Evolutionary conservation across 2,888 invertebrate species (phyloP).

Genomic region (Nudaria mundana): DNA sequence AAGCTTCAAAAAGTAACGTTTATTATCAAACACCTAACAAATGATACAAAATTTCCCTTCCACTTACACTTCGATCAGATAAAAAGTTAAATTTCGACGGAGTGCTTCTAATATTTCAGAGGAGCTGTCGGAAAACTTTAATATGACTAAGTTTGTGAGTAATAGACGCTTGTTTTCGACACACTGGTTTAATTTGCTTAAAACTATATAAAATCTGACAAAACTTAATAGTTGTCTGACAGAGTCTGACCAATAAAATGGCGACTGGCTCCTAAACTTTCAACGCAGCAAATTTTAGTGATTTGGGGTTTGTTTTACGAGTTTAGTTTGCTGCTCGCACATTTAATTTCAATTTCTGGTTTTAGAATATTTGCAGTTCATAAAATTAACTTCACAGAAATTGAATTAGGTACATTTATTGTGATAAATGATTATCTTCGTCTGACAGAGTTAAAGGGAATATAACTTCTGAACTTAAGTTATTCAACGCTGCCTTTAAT

Average conservation of each 20-base stretch:
- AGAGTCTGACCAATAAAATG: slow-evolving; percentile 53
- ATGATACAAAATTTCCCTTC: slow-evolving; percentile 23
- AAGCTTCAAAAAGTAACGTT: no score
- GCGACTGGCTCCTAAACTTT: slow-evolving; percentile 34
- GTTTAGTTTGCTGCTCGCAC: background rate
- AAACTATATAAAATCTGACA: slow-evolving; percentile 28
- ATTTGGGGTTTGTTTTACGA: slow-evolving; percentile 28
- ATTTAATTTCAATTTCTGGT: background rate
- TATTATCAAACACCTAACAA: no score
- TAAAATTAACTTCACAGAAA: no score
- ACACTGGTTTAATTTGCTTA: slow-evolving; percentile 47
- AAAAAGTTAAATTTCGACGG: slow-evolving; percentile 40
- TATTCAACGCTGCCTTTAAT: slow-evolving; percentile 34
- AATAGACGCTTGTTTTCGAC: slow-evolving; percentile 55
- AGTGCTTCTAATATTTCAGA: slow-evolving; percentile 54
- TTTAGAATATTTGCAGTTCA: no score
- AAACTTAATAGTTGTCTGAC: slow-evolving; percentile 43
- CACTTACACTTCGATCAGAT: slow-evolving; percentile 34
- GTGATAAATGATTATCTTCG: background rate
- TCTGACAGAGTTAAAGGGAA: background rate
- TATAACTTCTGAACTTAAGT: background rate
- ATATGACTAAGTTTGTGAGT: slow-evolving; percentile 60
- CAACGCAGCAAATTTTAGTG: slow-evolving; percentile 39
- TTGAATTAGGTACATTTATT: background rate
- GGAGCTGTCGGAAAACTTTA: slow-evolving; percentile 51